Evolutionary conservation across 1,140 invertebrate genomes (phyloP).

Genomic region (Drosophila aff.): DNA sequence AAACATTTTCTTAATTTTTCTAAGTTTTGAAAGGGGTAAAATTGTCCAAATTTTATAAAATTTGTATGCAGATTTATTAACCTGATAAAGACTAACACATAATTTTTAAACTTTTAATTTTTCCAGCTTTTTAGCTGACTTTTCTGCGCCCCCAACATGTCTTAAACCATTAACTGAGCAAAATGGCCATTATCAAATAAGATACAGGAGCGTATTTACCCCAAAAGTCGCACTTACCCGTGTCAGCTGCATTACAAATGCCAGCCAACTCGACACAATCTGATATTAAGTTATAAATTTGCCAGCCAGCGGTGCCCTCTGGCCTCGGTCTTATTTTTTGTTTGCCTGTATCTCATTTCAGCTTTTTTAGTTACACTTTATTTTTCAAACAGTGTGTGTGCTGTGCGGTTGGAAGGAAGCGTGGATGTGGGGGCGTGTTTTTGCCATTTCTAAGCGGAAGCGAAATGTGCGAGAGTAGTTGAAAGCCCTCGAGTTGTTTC

Average conservation of each 20-base stretch:
- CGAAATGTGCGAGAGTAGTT: constrained; percentile 68
- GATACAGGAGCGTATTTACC: not conserved
- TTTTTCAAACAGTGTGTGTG: constrained; percentile 36
- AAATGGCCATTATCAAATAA: constrained; percentile 26
- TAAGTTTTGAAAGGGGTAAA: no score
- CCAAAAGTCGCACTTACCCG: constrained; percentile 1
- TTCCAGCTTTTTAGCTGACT: not conserved
- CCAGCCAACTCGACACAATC: constrained; percentile 26
- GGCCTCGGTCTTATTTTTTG: constrained; percentile 35
- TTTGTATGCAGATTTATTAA: no score
- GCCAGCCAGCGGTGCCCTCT: constrained; percentile 28
- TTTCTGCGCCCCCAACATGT: not conserved
- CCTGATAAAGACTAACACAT: no score
- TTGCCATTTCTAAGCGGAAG: constrained; percentile 77
- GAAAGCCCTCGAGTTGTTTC: constrained; percentile 80
- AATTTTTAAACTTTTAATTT: no score
- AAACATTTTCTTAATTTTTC: no score
- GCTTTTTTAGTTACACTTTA: constrained; percentile 72
- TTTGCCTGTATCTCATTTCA: constrained; percentile 65
- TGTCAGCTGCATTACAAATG: constrained; percentile 20
- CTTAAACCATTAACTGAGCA: not conserved
- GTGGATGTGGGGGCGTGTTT: constrained; percentile 46
- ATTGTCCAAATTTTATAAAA: no score
- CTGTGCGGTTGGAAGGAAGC: not conserved
- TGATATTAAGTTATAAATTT: constrained; percentile 66